Evolutionary conservation across 2,888 invertebrate genomes (phyloP).

Genomic region (Teleiodes luculella): DNA sequence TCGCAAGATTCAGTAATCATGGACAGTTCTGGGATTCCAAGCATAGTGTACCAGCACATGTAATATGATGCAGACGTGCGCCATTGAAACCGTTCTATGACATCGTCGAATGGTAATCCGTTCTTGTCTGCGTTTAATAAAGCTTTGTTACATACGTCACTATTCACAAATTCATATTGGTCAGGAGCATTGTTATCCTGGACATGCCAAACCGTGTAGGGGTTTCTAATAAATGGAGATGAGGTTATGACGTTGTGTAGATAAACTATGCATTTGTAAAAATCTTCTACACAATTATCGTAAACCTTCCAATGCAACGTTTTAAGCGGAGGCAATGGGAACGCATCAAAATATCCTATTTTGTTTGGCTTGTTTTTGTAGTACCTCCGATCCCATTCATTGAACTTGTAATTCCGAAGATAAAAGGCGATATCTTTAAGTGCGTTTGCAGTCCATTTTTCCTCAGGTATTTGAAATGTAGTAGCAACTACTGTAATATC

Average conservation of each 20-base stretch:
- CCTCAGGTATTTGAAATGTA: constrained; percentile 33
- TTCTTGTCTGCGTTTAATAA: constrained; percentile 57
- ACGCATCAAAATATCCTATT: constrained; percentile 52
- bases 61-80: constrained; percentile 80
- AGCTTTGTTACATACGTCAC: constrained; percentile 64
- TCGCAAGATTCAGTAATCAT: constrained; percentile 79
- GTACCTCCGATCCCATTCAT: constrained; percentile 79
- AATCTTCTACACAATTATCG: constrained; percentile 72
- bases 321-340: constrained; percentile 77
- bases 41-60: constrained; percentile 84
- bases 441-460: constrained; percentile 61
- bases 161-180: constrained; percentile 36
- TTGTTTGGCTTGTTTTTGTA: constrained; percentile 41
- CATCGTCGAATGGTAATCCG: constrained; percentile 76
- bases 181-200: constrained; percentile 44
- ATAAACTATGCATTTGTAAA: constrained; percentile 78
- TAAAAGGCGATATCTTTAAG: constrained; percentile 80
- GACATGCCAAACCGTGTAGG: constrained; percentile 68
- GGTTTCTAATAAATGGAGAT: constrained; percentile 63
- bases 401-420: constrained; percentile 81
- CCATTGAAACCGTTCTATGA: constrained; percentile 80
- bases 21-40: constrained; percentile 65
- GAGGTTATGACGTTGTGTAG: constrained; percentile 55
- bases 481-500: neutral
- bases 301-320: constrained; percentile 81